Conservation (phyloP, 2,888 invertebrate species). For the Sturmia bella region DNA sequence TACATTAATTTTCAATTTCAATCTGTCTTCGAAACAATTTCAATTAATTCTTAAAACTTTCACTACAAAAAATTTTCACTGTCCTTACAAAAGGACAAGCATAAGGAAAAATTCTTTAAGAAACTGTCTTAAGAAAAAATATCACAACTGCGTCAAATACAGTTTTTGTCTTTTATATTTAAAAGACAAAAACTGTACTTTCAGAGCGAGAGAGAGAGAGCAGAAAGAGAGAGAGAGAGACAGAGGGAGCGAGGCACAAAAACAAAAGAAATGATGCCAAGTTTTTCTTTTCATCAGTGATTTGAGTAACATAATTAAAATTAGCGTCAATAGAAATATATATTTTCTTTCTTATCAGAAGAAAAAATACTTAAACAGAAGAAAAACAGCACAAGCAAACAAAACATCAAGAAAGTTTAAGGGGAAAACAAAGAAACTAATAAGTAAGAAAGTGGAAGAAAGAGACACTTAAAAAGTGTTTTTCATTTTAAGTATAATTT, state of each 20-base stretch:
- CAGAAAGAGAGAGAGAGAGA: not conserved
- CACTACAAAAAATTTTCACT: constrained; percentile 19
- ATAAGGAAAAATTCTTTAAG: constrained; percentile 13
- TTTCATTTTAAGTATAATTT: constrained; percentile 22
- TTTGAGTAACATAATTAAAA: constrained; percentile 61
- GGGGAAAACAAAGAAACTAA: constrained; percentile 3
- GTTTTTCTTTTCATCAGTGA: constrained; percentile 55
- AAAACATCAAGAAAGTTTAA: constrained; percentile 18
- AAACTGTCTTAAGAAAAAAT: not conserved
- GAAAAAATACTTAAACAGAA: constrained; percentile 27
- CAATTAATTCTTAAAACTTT: constrained; percentile 25
- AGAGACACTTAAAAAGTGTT: constrained; percentile 43
- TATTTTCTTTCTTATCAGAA: constrained; percentile 13
- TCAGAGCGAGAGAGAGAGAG: not conserved
- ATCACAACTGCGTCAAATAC: constrained; percentile 2
- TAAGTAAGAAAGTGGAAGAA: constrained; percentile 8
- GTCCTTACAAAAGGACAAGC: constrained; percentile 12
- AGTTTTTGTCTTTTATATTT: constrained; percentile 7
- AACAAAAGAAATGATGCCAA: constrained; percentile 45
- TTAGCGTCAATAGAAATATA: constrained; percentile 56
- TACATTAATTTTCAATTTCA: not conserved
- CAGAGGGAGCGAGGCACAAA: not conserved
- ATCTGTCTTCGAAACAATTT: not conserved
- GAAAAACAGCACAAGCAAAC: constrained; percentile 32
- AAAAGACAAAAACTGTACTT: no score